phyloP scores from a whole-genome alignment of 2,888 invertebrate genomes.

The Heteropelma amictum region DNA sequence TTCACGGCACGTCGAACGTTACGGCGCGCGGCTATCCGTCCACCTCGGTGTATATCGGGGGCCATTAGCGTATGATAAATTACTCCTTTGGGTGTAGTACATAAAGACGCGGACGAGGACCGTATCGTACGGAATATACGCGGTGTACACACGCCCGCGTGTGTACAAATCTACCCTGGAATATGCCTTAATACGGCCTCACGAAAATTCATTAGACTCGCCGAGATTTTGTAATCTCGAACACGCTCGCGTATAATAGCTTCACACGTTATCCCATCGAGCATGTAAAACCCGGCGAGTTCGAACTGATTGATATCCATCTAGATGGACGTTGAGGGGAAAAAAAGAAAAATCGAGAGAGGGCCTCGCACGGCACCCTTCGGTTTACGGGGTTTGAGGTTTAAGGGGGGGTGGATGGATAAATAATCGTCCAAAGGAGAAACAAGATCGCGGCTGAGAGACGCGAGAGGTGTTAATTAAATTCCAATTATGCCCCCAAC shows the following conservation, averaged over 20 bases:
- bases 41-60: conserved; percentile 35
- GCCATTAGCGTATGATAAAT: conserved; percentile 57
- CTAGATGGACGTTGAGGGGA: conserved; percentile 13
- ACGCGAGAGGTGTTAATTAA: conserved; percentile 41
- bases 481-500: conserved; percentile 41
- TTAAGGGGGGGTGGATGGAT: not conserved
- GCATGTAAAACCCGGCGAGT: not conserved
- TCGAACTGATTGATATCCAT: conserved; percentile 33
- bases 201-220: conserved; percentile 53
- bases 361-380: not conserved
- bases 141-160: not conserved
- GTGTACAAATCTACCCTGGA: not conserved
- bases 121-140: not conserved
- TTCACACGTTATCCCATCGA: conserved; percentile 7
- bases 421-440: conserved; percentile 30
- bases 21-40: conserved; percentile 19
- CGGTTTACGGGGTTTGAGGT: too few relatives aligned
- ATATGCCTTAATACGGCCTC: conserved; percentile 5
- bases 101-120: conserved; percentile 27
- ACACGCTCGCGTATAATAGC: conserved; percentile 33
- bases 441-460: conserved; percentile 24
- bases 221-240: conserved; percentile 53
- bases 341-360: not conserved
- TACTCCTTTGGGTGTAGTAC: conserved; percentile 44
- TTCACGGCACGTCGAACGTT: conserved; percentile 49